These are phyloP conservation scores for Chrysaora quinquecirrha DNA, from an alignment of 30 jellyfish, hydroid and myxozoan genomes.

Conservation along the genomic window DNA sequence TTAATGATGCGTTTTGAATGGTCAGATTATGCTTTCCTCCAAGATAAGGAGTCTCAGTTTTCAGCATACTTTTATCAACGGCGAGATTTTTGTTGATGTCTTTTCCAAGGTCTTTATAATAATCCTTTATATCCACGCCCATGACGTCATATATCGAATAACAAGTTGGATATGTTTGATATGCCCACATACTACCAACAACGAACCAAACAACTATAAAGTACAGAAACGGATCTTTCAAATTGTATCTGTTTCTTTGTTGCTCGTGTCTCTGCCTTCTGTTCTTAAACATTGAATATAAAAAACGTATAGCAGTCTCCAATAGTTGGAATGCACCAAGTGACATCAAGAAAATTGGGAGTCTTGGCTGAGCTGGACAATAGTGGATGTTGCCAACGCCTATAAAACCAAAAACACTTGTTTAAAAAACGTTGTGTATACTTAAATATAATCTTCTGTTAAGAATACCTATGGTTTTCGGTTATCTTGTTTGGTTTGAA, in stretches of 20 bases:
- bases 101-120: no score
- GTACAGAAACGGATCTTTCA: conserved; percentile 84
- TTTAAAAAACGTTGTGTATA: no score
- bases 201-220: conserved; percentile 86
- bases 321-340: conserved; percentile 83
- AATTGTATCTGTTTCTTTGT: conserved; percentile 50
- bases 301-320: conserved; percentile 80
- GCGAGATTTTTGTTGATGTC: no score
- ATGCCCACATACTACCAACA: conserved; percentile 96
- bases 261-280: conserved; percentile 40
- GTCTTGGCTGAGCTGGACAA: conserved; percentile 90
- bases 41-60: no score
- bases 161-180: conserved; percentile 83
- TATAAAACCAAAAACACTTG: conserved; percentile 1
- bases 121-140: no score
- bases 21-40: no score
- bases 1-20: no score
- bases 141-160: background rate
- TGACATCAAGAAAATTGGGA: conserved; percentile 75
- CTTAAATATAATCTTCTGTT: no score
- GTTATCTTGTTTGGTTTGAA: background rate
- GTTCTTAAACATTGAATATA: conserved; percentile 49
- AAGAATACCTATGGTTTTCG: background rate
- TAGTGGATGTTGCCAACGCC: conserved; percentile 74
- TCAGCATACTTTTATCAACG: no score